These are phyloP conservation scores for Eucidaris tribuloides DNA, from an alignment of 35 echinoderm and acorn worm genomes.

Conservation along the genomic window DNA sequence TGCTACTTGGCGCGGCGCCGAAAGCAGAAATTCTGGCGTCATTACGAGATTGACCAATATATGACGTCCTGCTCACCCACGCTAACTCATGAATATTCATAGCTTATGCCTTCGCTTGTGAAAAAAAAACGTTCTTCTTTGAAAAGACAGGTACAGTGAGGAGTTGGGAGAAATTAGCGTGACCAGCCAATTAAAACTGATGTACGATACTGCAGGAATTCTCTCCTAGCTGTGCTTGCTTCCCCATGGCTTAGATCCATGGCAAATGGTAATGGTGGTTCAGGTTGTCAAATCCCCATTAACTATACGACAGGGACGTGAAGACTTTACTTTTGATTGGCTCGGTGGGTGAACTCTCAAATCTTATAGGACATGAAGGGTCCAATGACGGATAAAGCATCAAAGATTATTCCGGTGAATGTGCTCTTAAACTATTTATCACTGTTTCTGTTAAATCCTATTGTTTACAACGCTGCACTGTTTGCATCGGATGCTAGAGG, in stretches of 20 bases:
- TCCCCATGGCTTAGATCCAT: background rate
- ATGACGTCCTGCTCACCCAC: background rate
- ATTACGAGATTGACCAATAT: background rate
- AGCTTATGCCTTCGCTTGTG: background rate
- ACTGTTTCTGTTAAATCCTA: background rate
- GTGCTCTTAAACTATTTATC: background rate
- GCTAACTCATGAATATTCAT: background rate
- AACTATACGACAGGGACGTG: background rate
- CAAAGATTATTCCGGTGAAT: background rate
- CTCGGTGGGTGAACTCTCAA: background rate
- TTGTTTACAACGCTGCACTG: background rate
- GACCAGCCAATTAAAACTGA: background rate
- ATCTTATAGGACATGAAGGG: background rate
- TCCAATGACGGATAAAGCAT: background rate
- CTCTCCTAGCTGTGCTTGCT: background rate
- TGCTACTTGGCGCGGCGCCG: no score
- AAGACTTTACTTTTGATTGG: background rate
- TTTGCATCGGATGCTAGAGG: background rate
- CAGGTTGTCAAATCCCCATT: background rate
- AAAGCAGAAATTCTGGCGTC: no score
- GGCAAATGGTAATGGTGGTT: background rate
- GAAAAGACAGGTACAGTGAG: background rate
- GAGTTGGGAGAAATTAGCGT: background rate
- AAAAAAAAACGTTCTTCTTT: background rate
- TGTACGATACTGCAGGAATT: background rate